These are phyloP conservation scores for Steatornis caripensis DNA, from an alignment of 2,113 vertebrate species.

Conservation along the genomic window DNA sequence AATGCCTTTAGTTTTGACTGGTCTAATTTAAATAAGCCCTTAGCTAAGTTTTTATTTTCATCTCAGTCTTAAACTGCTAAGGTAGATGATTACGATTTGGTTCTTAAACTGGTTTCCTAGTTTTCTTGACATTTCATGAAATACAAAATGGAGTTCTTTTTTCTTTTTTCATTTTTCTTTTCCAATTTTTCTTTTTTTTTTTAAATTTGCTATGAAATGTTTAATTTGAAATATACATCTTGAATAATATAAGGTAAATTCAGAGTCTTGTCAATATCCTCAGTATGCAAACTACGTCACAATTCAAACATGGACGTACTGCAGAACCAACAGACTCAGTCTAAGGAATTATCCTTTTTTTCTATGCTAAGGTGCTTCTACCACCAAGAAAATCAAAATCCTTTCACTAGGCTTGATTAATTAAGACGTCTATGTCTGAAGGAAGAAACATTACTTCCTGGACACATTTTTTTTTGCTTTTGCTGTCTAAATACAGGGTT, in stretches of 20 bases:
- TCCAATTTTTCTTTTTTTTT: rapidly evolving
- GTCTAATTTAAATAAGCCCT: neutral
- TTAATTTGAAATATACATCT: neutral
- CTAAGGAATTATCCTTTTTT: neutral
- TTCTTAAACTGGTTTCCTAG: neutral
- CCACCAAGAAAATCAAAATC: neutral
- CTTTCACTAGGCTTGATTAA: neutral
- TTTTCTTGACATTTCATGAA: neutral
- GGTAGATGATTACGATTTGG: neutral
- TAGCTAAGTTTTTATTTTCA: neutral
- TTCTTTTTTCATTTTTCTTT: neutral
- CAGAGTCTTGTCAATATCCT: neutral
- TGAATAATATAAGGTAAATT: neutral
- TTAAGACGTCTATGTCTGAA: neutral
- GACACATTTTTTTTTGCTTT: neutral
- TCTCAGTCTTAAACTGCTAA: neutral
- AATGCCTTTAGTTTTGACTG: neutral
- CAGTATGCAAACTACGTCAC: neutral
- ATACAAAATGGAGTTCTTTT: rapidly evolving
- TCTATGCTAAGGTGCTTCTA: neutral
- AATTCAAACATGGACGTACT: neutral
- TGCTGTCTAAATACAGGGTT: neutral
- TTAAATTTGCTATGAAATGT: neutral
- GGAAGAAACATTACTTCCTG: neutral
- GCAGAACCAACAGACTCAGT: neutral